phyloP scores from a whole-genome alignment of 2,113 vertebrate genomes.

The Litocranius walleri region DNA sequence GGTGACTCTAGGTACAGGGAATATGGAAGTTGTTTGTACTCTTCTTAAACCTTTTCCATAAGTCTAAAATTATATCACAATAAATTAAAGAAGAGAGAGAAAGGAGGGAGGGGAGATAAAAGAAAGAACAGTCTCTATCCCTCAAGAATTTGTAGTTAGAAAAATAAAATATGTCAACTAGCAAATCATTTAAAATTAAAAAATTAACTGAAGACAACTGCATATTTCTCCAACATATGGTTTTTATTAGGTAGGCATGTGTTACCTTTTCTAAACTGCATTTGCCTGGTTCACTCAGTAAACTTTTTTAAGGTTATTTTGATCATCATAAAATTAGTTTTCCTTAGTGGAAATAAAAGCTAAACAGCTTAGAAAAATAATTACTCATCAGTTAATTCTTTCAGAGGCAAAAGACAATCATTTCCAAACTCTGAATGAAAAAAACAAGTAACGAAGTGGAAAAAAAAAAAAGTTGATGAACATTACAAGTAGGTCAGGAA shows the following conservation, averaged over 20 bases:
- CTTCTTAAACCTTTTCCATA: neutral
- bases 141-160: neutral
- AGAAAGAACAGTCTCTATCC: neutral
- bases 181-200: conserved; percentile 10
- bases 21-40: neutral
- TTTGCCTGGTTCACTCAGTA: conserved; percentile 2
- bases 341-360: conserved; percentile 14
- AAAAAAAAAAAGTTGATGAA: neutral
- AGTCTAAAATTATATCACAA: conserved; percentile 28
- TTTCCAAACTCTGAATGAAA: conserved; percentile 12
- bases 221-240: neutral
- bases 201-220: neutral
- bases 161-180: neutral
- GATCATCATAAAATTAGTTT: conserved; percentile 27
- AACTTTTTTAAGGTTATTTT: neutral
- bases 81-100: neutral
- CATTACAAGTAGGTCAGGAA: neutral
- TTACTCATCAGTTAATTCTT: neutral
- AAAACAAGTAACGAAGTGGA: neutral
- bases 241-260: neutral
- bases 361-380: conserved; percentile 23
- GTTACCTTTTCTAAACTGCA: neutral
- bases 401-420: neutral
- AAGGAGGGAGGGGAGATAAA: neutral
- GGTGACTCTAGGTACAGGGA: neutral